phyloP scores from a whole-genome alignment of 1,140 invertebrate genomes.

The Aphaenogaster ashmeadi region DNA sequence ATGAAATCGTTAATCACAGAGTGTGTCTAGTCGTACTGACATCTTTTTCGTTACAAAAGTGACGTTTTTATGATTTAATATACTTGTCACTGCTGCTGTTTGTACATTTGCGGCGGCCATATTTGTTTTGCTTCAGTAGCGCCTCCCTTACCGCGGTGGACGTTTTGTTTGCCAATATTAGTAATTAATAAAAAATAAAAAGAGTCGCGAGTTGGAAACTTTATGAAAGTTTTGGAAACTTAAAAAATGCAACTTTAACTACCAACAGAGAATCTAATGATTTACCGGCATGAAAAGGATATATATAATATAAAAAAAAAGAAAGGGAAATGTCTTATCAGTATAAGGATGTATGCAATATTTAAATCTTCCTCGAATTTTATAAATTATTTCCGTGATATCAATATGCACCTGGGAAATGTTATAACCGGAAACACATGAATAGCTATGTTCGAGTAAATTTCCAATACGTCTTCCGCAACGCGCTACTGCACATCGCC shows the following conservation, averaged over 20 bases:
- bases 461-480: constrained; percentile 55
- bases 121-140: too few relatives aligned
- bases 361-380: constrained; percentile 7
- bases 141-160: too few relatives aligned
- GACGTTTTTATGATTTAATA: too few relatives aligned
- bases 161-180: too few relatives aligned
- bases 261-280: neutral
- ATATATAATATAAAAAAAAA: too few relatives aligned
- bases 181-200: neutral
- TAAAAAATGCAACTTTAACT: neutral
- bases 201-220: neutral
- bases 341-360: neutral
- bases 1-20: too few relatives aligned
- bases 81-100: too few relatives aligned
- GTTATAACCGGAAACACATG: constrained; percentile 29
- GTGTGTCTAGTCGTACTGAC: too few relatives aligned
- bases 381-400: neutral
- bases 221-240: neutral
- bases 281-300: neutral
- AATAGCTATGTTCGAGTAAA: constrained; percentile 20
- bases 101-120: too few relatives aligned
- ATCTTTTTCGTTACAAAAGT: too few relatives aligned
- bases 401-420: constrained; percentile 21
- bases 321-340: neutral
- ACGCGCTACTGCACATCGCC: constrained; percentile 27